A percentile compares a stretch with the other conserved stretches of the same genome.
phyloP scores from a whole-genome alignment of 2,113 vertebrate species.

The Alligator mississippiensis region DNA sequence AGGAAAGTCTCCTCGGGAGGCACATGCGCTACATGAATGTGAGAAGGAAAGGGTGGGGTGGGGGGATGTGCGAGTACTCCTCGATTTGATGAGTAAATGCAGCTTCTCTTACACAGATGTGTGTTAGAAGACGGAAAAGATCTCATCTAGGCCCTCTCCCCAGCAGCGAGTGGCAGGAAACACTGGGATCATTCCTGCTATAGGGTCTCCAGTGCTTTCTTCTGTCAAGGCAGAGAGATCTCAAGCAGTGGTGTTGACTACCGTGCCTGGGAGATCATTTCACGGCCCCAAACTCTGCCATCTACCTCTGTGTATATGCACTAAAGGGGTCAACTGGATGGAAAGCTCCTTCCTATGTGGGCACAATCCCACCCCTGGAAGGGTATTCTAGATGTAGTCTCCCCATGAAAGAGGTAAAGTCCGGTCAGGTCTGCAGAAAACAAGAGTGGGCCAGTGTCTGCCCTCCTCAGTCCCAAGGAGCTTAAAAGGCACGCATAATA shows the following conservation, averaged over 20 bases:
- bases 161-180: background rate
- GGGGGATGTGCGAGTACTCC: slow-evolving; percentile 42
- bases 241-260: background rate
- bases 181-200: background rate
- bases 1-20: background rate
- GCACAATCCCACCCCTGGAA: background rate
- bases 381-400: background rate
- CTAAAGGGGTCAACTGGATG: background rate
- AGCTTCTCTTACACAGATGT: background rate
- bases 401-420: background rate
- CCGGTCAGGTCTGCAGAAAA: background rate
- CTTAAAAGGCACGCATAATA: accelerated
- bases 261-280: background rate
- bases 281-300: background rate
- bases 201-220: background rate
- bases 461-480: background rate
- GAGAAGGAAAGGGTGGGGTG: background rate
- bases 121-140: background rate
- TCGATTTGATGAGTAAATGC: background rate
- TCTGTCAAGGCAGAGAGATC: background rate
- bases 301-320: accelerated
- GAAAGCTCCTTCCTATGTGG: background rate
- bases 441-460: background rate
- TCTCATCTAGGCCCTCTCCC: background rate
- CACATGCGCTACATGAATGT: background rate